phyloP scores from a whole-genome alignment of 2,113 vertebrate species.

The Pelobates fuscus region DNA sequence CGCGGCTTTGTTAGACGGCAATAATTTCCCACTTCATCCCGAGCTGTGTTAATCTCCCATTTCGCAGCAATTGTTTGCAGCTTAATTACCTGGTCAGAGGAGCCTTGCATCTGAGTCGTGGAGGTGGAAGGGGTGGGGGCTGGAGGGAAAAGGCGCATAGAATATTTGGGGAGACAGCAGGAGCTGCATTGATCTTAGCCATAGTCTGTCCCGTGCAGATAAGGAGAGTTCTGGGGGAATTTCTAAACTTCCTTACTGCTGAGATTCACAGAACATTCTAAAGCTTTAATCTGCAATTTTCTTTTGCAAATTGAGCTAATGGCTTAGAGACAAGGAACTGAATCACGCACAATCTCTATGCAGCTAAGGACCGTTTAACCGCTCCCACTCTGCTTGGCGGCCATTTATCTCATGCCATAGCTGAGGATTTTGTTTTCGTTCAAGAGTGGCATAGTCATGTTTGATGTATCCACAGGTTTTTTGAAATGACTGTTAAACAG shows the following conservation, averaged over 20 bases:
- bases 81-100: slow-evolving; percentile 69
- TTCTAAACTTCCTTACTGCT: background rate
- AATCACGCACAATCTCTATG: background rate
- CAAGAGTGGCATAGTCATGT: too few species aligned
- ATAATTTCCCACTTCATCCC: slow-evolving; percentile 66
- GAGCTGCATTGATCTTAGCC: slow-evolving; percentile 38
- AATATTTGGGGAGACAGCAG: slow-evolving; percentile 19
- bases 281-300: slow-evolving; percentile 42
- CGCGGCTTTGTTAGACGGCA: slow-evolving; percentile 71
- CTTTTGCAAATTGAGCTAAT: slow-evolving; percentile 24
- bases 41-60: slow-evolving; percentile 71
- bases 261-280: slow-evolving; percentile 2
- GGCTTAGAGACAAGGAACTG: background rate
- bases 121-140: background rate
- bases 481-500: too few species aligned
- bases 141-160: background rate
- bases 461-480: too few species aligned
- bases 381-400: background rate
- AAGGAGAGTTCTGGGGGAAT: slow-evolving; percentile 30
- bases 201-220: slow-evolving; percentile 32
- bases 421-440: too few species aligned
- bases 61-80: slow-evolving; percentile 68
- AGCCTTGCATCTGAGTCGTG: slow-evolving; percentile 48
- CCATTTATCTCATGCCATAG: background rate
- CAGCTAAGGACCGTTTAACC: background rate